Evolutionary conservation across 2,113 vertebrate genomes (phyloP), one percentile per base, ranked within the genome.

Genomic region (Loxodonta africana): DNA sequence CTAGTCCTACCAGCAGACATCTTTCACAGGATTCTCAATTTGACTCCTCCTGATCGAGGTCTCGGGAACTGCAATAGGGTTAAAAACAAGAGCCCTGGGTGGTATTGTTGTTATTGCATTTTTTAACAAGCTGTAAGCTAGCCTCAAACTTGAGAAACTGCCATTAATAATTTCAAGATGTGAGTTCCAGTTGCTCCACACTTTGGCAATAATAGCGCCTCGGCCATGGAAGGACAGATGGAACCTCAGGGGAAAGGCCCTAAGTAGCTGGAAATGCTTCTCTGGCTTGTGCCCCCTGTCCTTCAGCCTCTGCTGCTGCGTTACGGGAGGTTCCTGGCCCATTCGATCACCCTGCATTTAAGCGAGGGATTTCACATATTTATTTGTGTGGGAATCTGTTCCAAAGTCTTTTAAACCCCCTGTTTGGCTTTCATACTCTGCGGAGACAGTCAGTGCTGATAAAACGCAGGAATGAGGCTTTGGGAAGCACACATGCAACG

Each of bases 161-260:
- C 91, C 85, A 96, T 98, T 99, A 99, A 99, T 99, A 97, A 98
- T 96, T 98, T 99, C 99, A 99, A 99, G 98, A 99, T 99, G 98
- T 97, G 95, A 94, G 90, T 95, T 90, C 95, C 94, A 85, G 97
- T 97, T 95, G 95, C 97, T 97, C 97, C 97, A 86, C 91, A 94
- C 97, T 96, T 94, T 86, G 97, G 97, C 97, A 98, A 77, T 98
- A 97, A 96, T 65, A 97, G 85, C 25, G 82, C 48, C 63, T 97
- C 92, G 97, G 97, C 96, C 92, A 60, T 6, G 0, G 69, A 94
- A 97, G 92, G 91, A 96, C 95, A 90, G 77, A 21, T 1, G 74
- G 82, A 67, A 51, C 91, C 69, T 65, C 10, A 0, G 71, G 91
- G 60, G 77, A 8, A 5, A 3, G 33, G n/a, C 73, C 63, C 44